These are phyloP conservation scores for Propithecus perrieri DNA, from an alignment of 2,797 vertebrate species.

Conservation along the genomic window DNA sequence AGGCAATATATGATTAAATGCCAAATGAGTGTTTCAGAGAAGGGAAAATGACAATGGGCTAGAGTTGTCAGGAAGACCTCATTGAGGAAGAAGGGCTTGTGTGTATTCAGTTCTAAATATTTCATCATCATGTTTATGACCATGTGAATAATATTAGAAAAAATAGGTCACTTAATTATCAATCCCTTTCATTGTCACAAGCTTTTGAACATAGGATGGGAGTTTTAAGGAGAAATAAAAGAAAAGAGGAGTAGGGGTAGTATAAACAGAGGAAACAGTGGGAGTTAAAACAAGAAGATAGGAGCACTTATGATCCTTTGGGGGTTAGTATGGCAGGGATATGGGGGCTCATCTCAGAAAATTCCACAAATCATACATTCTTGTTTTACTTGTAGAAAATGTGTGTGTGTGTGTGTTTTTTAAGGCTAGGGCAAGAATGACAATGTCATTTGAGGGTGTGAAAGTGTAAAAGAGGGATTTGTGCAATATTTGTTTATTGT, in stretches of 20 bases:
- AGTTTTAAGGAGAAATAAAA: constrained; percentile 28
- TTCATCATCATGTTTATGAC: background rate
- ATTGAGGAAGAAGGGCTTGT: background rate
- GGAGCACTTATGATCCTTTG: background rate
- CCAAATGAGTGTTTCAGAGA: background rate
- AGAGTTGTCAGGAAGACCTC: background rate
- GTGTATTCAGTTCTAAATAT: background rate
- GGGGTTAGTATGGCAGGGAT: background rate
- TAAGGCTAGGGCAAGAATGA: background rate
- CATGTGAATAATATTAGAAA: background rate
- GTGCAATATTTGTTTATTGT: background rate
- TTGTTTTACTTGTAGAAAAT: constrained; percentile 37
- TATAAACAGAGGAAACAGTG: background rate
- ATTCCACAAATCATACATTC: background rate
- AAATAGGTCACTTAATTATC: background rate
- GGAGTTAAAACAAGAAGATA: background rate
- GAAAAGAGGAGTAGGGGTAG: background rate
- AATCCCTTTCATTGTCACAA: background rate
- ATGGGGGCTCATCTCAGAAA: background rate
- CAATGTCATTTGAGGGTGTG: background rate
- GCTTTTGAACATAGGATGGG: background rate
- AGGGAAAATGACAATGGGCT: background rate
- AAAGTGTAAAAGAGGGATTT: constrained; percentile 13
- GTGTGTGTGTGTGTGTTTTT: background rate
- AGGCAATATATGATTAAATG: background rate